Evolutionary conservation across 2,888 invertebrate species (phyloP).

Genomic region (Crocallis elinguaria): DNA sequence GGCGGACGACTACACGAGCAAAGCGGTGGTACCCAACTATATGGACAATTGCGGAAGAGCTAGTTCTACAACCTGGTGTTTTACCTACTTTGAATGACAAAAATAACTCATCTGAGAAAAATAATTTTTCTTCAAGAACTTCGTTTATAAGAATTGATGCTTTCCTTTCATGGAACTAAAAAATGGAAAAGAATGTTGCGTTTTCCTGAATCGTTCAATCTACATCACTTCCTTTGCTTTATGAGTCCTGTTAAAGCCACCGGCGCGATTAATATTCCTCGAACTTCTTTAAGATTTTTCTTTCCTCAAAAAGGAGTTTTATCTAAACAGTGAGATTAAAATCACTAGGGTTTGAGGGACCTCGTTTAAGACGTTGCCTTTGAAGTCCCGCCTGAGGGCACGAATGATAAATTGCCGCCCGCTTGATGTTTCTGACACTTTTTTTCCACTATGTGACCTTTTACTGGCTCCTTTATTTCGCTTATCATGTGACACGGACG

Average conservation of each 20-base stretch:
- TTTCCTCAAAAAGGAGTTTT: constrained; percentile 51
- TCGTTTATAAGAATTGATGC: not conserved
- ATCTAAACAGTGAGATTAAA: constrained; percentile 74
- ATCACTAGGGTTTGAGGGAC: constrained; percentile 62
- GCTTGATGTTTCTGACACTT: constrained; percentile 69
- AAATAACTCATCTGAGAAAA: not conserved
- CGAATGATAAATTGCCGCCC: constrained; percentile 70
- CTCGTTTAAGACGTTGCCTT: constrained; percentile 58
- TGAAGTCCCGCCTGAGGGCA: constrained; percentile 62
- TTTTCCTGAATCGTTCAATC: constrained; percentile 17
- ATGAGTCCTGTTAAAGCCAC: constrained; percentile 45
- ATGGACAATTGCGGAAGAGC: no score
- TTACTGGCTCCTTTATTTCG: constrained; percentile 63
- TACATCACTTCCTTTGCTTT: constrained; percentile 37
- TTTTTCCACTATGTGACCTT: constrained; percentile 59
- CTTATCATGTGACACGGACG: constrained; percentile 65
- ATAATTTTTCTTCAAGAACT: not conserved
- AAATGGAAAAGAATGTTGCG: constrained; percentile 1
- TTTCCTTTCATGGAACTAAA: not conserved
- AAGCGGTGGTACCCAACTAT: no score
- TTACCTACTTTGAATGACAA: no score
- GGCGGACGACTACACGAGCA: no score
- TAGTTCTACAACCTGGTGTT: no score
- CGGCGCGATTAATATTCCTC: constrained; percentile 53
- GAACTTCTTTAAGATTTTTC: constrained; percentile 52